These are phyloP conservation scores for Spondyliosoma cantharus DNA, from an alignment of 2,797 vertebrate genomes.

Conservation along the genomic window DNA sequence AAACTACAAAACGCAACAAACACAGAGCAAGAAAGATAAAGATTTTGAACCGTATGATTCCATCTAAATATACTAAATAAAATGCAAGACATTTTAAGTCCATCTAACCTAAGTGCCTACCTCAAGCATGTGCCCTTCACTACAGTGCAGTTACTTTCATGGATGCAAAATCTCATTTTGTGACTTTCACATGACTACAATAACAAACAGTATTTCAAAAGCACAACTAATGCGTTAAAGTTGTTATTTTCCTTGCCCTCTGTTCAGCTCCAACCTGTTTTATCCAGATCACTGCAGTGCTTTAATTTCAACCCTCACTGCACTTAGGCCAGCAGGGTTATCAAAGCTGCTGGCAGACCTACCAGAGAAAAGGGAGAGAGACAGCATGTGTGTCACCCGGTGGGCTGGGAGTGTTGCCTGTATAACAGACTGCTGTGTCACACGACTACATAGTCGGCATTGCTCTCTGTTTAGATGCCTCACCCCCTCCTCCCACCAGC, in stretches of 20 bases:
- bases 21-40: background rate
- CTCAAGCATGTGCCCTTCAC: too few species aligned
- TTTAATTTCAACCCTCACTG: conserved; percentile 47
- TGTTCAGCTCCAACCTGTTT: conserved; percentile 30
- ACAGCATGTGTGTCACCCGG: conserved; percentile 44
- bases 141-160: background rate
- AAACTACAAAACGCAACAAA: background rate
- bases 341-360: conserved; percentile 19
- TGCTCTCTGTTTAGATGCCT: conserved; percentile 68
- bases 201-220: conserved; percentile 3
- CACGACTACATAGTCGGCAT: conserved; percentile 72
- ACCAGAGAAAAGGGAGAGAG: background rate
- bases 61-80: too few species aligned
- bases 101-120: background rate
- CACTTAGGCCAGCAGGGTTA: conserved; percentile 18
- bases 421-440: conserved; percentile 78
- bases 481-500: conserved; percentile 28
- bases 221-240: background rate
- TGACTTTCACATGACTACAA: background rate
- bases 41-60: background rate
- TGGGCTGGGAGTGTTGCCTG: conserved; percentile 23
- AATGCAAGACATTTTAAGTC: background rate
- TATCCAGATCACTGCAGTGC: conserved; percentile 34
- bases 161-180: background rate
- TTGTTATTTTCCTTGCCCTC: background rate